Percentiles rank a stretch among this genome's conserved stretches.
Evolutionary conservation across 2,797 vertebrate species (phyloP).

Genomic region (Cyclopterus lumpus): DNA sequence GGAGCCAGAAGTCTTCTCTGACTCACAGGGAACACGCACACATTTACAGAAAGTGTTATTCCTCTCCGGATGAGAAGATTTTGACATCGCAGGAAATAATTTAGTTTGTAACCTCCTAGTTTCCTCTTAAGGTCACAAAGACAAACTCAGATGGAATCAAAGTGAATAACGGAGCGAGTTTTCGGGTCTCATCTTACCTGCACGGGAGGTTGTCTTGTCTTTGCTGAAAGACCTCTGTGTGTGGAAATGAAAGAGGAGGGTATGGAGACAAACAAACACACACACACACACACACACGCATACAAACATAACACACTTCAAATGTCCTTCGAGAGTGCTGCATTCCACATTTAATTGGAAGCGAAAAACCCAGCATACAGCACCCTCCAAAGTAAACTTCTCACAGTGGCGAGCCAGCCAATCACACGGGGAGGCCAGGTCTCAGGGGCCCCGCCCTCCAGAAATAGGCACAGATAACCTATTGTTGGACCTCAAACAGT

Average conservation of each 20-base stretch:
- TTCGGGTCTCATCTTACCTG: conserved; percentile 64
- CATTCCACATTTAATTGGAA: conserved; percentile 84
- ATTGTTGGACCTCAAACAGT: conserved; percentile 75
- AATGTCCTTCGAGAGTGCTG: conserved; percentile 77
- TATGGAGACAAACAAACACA: conserved; percentile 65
- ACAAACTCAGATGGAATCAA: conserved; percentile 48
- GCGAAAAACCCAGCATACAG: conserved; percentile 65
- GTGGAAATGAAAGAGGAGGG: conserved; percentile 62
- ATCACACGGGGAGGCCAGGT: conserved; percentile 65
- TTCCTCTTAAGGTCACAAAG: conserved; percentile 45
- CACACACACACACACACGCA: conserved; percentile 13
- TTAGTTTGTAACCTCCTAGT: conserved; percentile 37
- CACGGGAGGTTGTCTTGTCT: conserved; percentile 50
- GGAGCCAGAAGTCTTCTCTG: conserved; percentile 64
- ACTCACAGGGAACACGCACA: conserved; percentile 47
- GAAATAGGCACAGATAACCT: conserved; percentile 78
- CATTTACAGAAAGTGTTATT: conserved; percentile 54
- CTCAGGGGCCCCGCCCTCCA: conserved; percentile 67
- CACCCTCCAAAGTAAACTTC: conserved; percentile 81
- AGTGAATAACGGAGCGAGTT: conserved; percentile 26
- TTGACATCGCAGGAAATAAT: conserved; percentile 46
- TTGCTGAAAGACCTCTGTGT: conserved; percentile 58
- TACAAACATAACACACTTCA: conserved; percentile 69
- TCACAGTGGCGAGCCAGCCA: conserved; percentile 65
- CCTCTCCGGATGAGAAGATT: conserved; percentile 44